These are phyloP conservation scores for Limosa lapponica DNA, from an alignment of 2,797 vertebrate species.

Conservation along the genomic window DNA sequence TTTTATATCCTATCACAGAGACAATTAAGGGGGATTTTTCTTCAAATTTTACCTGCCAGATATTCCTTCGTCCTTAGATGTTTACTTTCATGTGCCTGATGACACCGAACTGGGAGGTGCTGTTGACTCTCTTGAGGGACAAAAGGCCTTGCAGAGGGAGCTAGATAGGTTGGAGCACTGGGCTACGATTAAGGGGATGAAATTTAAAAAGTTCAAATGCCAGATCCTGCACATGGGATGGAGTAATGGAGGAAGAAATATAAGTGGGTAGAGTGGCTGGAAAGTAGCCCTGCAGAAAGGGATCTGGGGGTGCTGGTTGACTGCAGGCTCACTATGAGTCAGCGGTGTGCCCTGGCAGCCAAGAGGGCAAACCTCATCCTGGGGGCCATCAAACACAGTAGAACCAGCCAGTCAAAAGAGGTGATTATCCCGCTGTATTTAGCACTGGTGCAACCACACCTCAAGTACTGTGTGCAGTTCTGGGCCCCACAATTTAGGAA, in stretches of 20 bases:
- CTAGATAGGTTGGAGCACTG: not conserved
- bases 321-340: not conserved
- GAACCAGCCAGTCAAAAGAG: not conserved
- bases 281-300: not conserved
- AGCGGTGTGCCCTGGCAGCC: not conserved
- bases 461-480: not conserved
- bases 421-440: rapidly evolving
- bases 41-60: not conserved
- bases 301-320: not conserved
- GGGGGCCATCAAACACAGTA: not conserved
- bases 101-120: not conserved
- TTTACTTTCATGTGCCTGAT: not conserved
- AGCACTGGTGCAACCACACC: not conserved
- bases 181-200: not conserved
- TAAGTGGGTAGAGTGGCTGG: not conserved
- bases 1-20: not conserved
- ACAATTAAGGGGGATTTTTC: not conserved
- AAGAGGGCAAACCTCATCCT: not conserved
- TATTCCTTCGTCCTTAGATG: not conserved
- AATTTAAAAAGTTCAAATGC: not conserved
- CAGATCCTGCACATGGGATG: rapidly evolving
- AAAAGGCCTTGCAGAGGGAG: rapidly evolving
- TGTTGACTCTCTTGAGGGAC: not conserved
- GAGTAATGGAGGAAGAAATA: not conserved
- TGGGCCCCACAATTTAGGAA: not conserved